phyloP scores from a whole-genome alignment of 2,113 vertebrate species.

The Acinonyx jubatus region DNA sequence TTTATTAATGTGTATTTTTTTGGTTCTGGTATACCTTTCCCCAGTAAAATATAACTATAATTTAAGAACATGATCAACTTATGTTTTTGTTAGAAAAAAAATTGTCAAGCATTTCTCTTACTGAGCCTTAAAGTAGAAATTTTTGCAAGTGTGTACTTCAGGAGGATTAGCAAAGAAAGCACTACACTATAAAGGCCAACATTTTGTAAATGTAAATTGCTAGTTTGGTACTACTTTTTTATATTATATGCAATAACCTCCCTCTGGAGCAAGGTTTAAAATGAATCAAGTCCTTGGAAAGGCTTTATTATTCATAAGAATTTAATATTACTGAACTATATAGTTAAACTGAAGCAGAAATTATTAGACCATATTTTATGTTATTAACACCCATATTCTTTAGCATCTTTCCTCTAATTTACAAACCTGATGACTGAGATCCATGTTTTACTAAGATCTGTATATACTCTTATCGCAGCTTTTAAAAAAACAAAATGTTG shows the following conservation, averaged over 20 bases:
- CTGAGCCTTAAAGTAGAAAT: neutral
- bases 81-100: neutral
- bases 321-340: neutral
- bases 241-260: neutral
- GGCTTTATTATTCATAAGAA: neutral
- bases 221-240: neutral
- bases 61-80: constrained; percentile 11
- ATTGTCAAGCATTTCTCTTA: neutral
- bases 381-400: neutral
- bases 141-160: neutral
- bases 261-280: neutral
- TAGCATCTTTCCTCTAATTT: constrained; percentile 19
- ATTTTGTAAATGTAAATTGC: neutral
- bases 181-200: neutral
- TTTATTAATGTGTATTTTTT: constrained; percentile 5
- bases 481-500: neutral
- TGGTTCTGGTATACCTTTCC: neutral
- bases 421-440: neutral
- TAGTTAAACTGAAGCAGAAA: neutral
- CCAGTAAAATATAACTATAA: neutral
- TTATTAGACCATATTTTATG: neutral
- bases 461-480: neutral
- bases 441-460: neutral
- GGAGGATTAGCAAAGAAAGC: neutral
- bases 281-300: constrained; percentile 29